These are phyloP conservation scores for Pseudorasbora parva DNA, from an alignment of 2,113 vertebrate species.

Conservation along the genomic window DNA sequence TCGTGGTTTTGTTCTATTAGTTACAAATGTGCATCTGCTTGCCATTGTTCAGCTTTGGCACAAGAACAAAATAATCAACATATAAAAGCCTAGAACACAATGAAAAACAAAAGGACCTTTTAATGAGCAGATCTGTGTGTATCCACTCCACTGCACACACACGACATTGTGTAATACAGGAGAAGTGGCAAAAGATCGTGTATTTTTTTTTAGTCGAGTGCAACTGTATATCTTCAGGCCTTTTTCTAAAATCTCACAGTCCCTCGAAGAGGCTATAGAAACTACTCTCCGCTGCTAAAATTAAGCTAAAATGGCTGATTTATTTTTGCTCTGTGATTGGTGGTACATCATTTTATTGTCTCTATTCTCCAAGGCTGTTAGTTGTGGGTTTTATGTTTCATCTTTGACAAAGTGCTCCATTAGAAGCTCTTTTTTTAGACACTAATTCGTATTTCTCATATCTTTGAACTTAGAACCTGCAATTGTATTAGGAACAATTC, in stretches of 20 bases:
- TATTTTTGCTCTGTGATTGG: background rate
- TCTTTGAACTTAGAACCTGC: background rate
- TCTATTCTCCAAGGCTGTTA: background rate
- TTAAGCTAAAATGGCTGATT: background rate
- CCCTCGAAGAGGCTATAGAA: background rate
- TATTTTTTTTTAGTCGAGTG: background rate
- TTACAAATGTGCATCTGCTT: background rate
- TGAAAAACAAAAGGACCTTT: conserved; percentile 31
- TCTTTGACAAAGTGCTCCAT: conserved; percentile 6
- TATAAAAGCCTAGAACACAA: conserved; percentile 26
- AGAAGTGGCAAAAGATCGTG: background rate
- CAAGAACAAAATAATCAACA: conserved; percentile 17
- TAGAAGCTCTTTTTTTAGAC: conserved; percentile 3
- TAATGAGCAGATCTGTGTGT: conserved; percentile 29
- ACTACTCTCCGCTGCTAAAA: background rate
- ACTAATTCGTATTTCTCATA: conserved; percentile 5
- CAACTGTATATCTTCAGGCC: background rate
- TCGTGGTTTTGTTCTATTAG: background rate
- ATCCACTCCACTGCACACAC: background rate
- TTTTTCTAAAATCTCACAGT: background rate
- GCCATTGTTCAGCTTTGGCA: background rate
- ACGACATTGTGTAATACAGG: conserved; percentile 3
- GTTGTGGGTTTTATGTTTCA: background rate
- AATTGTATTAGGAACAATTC: background rate
- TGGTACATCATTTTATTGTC: background rate